phyloP scores from a whole-genome alignment of 2,113 vertebrate genomes.

The Bothrops jararaca region DNA sequence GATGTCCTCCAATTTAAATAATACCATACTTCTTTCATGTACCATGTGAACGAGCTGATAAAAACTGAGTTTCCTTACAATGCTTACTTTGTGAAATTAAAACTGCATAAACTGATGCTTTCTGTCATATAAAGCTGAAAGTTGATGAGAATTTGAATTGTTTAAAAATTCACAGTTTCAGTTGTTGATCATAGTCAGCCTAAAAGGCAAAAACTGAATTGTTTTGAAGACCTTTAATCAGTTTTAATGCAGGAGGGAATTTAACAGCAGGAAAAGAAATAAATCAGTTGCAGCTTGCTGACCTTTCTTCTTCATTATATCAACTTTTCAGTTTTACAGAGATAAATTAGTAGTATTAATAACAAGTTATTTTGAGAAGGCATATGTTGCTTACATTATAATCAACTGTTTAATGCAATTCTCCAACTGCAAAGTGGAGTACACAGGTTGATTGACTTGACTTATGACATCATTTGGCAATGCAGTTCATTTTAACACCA shows the following conservation, averaged over 20 bases:
- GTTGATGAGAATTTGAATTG: background rate
- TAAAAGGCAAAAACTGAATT: background rate
- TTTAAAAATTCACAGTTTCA: background rate
- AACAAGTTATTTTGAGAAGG: conserved; percentile 8
- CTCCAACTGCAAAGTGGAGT: background rate
- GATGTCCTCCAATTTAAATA: background rate
- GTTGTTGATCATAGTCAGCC: background rate
- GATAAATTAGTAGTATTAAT: background rate
- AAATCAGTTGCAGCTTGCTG: background rate
- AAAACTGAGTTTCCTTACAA: background rate
- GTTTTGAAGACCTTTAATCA: background rate
- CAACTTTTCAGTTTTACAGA: conserved; percentile 2
- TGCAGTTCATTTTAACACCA: conserved; percentile 27
- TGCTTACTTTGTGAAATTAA: background rate
- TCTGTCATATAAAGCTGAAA: background rate
- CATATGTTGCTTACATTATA: background rate
- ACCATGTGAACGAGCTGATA: background rate
- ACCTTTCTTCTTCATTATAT: background rate
- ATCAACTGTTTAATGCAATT: background rate
- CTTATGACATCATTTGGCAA: conserved; percentile 8
- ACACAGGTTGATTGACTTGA: background rate
- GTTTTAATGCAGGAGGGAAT: background rate
- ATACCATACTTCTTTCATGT: background rate
- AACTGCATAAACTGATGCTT: background rate
- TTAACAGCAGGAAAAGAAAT: background rate